Conservation (phyloP, 1,140 invertebrate species). For the Procambarus clarkii region DNA sequence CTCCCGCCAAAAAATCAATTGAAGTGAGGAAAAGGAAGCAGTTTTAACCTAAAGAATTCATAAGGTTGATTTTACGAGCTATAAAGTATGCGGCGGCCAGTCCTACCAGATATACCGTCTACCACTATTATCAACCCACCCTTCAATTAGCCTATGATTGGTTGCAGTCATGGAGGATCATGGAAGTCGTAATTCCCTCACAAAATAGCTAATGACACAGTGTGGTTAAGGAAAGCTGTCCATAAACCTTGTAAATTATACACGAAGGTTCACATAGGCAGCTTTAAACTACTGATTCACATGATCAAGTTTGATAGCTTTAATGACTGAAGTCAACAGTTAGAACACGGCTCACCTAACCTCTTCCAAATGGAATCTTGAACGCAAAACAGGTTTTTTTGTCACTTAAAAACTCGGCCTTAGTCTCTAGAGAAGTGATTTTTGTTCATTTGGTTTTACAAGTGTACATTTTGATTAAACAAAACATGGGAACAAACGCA, state of each 20-base stretch:
- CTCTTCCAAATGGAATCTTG: background rate
- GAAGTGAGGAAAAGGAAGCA: slow-evolving; percentile 26
- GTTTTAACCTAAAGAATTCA: slow-evolving; percentile 25
- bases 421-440: no score
- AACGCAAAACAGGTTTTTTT: background rate
- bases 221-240: slow-evolving; percentile 38
- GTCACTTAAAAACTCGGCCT: background rate
- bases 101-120: slow-evolving; percentile 41
- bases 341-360: background rate
- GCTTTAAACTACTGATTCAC: slow-evolving; percentile 46
- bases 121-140: slow-evolving; percentile 30
- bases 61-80: slow-evolving; percentile 51
- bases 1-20: slow-evolving; percentile 29
- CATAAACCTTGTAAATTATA: slow-evolving; percentile 38
- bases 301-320: slow-evolving; percentile 42
- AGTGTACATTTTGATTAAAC: no score
- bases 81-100: slow-evolving; percentile 39
- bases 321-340: background rate
- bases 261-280: slow-evolving; percentile 17
- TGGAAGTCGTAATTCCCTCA: slow-evolving; percentile 35
- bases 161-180: slow-evolving; percentile 38
- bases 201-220: slow-evolving; percentile 48
- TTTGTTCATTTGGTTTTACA: no score
- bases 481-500: no score
- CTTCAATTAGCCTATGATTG: slow-evolving; percentile 56